Base-by-base conservation (phyloP, 2,113 vertebrate species). In the Nothoprocta perdicaria region DNA sequence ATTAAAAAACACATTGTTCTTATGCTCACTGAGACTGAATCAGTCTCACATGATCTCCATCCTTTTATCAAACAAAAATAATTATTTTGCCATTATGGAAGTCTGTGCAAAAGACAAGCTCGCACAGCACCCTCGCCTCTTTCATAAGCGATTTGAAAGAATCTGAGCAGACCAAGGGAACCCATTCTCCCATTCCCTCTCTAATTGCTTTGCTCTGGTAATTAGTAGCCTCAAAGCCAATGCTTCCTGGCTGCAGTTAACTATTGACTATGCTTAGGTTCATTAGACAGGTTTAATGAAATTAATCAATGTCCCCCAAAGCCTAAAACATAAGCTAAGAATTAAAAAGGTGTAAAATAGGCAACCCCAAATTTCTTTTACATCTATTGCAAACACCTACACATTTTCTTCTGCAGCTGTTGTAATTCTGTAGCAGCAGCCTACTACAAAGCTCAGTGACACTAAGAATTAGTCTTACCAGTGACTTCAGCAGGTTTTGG, bases 121-220 rank as follows among this genome's bases (percentile, higher is more conserved):
- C 75, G 89, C 84, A 95, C 24, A 90, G 78, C 92, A 87, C 78
- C 75, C 95, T 52, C 62, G 45, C 43, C 93, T 82, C 78, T 84
- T 90, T 80, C 81, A 73, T 14, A 72, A 86, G 72, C 71, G 84
- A 21, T 58, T 61, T 76, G 62, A 88, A 76, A 61, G 52, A 68
- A n/a, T 7, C 35, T 2, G 2, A 94, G 86, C 66, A 84, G 77
- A 90, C 53, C 29, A 31, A 68, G 43, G 53, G 66, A 86, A 79
- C 62, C 17, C 2, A 23, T n/a, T 84, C 40, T 78, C 83, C 76
- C 0, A 0, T 46, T 81, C 73, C 78, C 66, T 88, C 86, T 24
- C 60, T 23, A 29, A 41, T 61, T 14, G 8, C 78, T 90, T 67
- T 80, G 71, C 17, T 31, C 53, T 90, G 69, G 60, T 78, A 76